A percentile compares a stretch with the other conserved stretches of the same genome.
Conservation (phyloP, 2,113 vertebrate genomes). For the Calyptommatus sinebrachiatus region DNA sequence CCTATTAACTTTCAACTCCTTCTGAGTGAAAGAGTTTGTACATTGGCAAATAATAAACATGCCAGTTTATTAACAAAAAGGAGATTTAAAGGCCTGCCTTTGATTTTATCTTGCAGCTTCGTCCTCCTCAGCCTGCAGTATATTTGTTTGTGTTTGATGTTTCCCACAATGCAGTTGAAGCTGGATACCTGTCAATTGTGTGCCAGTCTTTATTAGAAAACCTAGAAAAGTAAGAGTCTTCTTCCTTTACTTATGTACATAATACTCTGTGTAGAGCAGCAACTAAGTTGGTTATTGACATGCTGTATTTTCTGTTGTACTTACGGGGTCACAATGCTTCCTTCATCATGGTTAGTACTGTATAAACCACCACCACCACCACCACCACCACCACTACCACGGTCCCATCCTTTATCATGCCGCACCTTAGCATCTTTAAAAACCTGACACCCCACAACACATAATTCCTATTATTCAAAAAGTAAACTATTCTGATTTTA, state of each 20-base stretch:
- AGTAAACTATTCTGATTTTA: too few species aligned
- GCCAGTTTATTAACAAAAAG: background rate
- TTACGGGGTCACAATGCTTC: background rate
- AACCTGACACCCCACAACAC: too few species aligned
- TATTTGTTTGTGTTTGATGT: conserved; percentile 97
- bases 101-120: conserved; percentile 74
- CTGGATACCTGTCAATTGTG: conserved; percentile 89
- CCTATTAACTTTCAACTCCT: background rate
- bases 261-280: background rate
- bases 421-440: background rate
- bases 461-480: too few species aligned
- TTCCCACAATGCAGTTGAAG: conserved; percentile 92
- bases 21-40: background rate
- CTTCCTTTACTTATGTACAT: background rate
- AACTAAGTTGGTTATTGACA: background rate
- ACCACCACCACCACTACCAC: too few species aligned
- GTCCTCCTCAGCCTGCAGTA: conserved; percentile 93
- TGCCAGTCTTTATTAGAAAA: conserved; percentile 91
- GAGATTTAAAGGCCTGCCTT: background rate
- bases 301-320: background rate
- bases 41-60: background rate
- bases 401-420: background rate
- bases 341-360: background rate
- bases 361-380: too few species aligned
- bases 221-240: conserved; percentile 88